Percentiles rank a stretch among this genome's conserved stretches.
These are phyloP conservation scores for Poeciliopsis turneri DNA, from an alignment of 2,797 vertebrate genomes.

Conservation along the genomic window DNA sequence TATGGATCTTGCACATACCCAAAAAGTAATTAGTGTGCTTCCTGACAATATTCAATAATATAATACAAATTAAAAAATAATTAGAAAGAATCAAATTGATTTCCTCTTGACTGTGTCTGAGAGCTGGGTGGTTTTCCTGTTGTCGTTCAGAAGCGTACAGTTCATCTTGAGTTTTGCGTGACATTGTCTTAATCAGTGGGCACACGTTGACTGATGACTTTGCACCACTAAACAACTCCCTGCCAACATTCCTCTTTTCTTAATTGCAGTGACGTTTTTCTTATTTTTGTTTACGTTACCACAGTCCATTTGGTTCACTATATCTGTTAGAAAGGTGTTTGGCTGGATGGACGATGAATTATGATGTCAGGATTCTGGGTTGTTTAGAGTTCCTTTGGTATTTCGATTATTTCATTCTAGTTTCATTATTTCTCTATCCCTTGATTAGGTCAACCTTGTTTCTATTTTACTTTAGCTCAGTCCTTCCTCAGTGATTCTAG, in stretches of 20 bases:
- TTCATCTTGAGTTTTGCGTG: not conserved
- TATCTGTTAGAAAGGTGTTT: not conserved
- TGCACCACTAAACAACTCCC: not conserved
- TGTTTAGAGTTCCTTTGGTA: no score
- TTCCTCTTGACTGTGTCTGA: not conserved
- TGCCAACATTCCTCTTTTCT: not conserved
- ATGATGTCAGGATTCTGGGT: no score
- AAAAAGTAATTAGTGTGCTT: not conserved
- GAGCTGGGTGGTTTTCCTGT: not conserved
- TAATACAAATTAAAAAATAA: not conserved
- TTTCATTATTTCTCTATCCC: no score
- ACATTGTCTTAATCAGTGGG: not conserved
- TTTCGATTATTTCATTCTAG: no score
- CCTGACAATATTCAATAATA: not conserved
- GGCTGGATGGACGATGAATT: no score
- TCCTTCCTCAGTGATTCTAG: no score
- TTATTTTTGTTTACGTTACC: not conserved
- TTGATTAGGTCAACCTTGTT: no score
- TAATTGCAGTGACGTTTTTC: not conserved
- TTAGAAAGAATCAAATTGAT: not conserved
- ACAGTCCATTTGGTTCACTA: not conserved
- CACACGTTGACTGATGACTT: not conserved
- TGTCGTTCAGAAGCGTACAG: not conserved
- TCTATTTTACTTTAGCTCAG: no score
- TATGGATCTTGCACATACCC: not conserved